Base-by-base conservation (phyloP, 2,113 vertebrate species). In the Megaleporinus macrocephalus region DNA sequence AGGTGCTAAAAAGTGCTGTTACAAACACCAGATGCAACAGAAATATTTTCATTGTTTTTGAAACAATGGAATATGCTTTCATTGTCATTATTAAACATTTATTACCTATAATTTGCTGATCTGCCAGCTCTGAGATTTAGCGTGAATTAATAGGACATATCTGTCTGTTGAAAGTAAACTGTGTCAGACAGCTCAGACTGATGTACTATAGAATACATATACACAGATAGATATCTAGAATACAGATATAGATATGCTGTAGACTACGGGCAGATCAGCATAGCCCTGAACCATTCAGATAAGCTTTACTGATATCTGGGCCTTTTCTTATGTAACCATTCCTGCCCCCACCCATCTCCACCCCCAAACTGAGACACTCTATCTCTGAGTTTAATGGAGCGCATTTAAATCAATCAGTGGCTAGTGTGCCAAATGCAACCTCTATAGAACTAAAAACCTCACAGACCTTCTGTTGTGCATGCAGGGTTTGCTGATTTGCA, bases 1-100 rank as follows among this genome's bases (percentile, higher is more conserved):
- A 78, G 86, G 85, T 71, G 83, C 62, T 55, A 74, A 73, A 69
- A 57, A 76, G 49, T 75, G 71, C 44, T 63, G 57, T 55, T 61
- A 76, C 53, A 84, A 69, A 29, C 44, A 83, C 24, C 18, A 14
- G 14, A n/a, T 26, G 16, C 1, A 10, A 41, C 26, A 20, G 15
- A 66, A 66, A 66, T 33, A 47, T 51, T 22, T 71, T 26, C 44
- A 66, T 33, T 30, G 29, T 63, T 70, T 69, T 13, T 14, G 33
- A n/a, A 53, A 51, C 70, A 51, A 29, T 30, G 9, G 22, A n/a
- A 69, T 70, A 61, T 61, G 5, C 26, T 61, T 61, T 61, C 5
- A n/a, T 61, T 26, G 26, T 26, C 22, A 61, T 61, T 24, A 26
- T 61, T 61, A 15, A n/a, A 51, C 15, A 20, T 9, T 22, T 44